Base-by-base conservation (phyloP, 2,888 invertebrate species). In the Adela reaumurella region DNA sequence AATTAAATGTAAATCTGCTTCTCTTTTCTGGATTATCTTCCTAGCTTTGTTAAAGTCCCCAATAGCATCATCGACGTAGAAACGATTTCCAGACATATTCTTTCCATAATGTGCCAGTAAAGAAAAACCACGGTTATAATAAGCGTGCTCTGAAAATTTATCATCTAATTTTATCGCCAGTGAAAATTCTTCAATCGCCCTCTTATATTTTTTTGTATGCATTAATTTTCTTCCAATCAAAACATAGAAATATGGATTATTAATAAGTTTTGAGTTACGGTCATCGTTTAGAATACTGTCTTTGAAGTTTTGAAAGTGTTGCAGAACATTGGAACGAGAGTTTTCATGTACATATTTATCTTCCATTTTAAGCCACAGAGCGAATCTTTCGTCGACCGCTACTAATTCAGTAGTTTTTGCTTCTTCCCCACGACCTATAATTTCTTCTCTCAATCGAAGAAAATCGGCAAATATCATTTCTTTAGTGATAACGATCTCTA, bases 341-440 rank as follows among this genome's bases (percentile, higher is more conserved):
- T 41, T 14, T 4, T 35, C 14, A 11, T 35, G 4, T 8, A 35
- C 14, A 35, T 14, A 35, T 11, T 17, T 49, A 4, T 41, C 49
- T 41, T 47, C 20, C 17, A 50, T 10, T n/a, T 49, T 19, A 18
- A 53, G 28, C 53, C 53, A 53, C 44, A 52, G 28, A 14, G 50
- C 49, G 45, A 53, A 53, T 10, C 47, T 47, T 52, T 53, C 53
- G n/a, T 53, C 49, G 17, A 52, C 49, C 1, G 51, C 50, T 48
- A 20, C 46, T 17, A 41, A 42, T 18, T 50, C 41, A 19, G 11
- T 18, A 48, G 29, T 41, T 45, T 48, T 50, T 2, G 45, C 19
- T 19, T 19, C n/a, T 10, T 43, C 11, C 20, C 45, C 28, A n/a
- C 47, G 24, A 10, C 43, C 51, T 35, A 46, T 35, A 24, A 53